Evolutionary conservation across 2,797 vertebrate species (phyloP), one percentile per base, ranked within the genome.

Genomic region (Rhynchonycteris naso): DNA sequence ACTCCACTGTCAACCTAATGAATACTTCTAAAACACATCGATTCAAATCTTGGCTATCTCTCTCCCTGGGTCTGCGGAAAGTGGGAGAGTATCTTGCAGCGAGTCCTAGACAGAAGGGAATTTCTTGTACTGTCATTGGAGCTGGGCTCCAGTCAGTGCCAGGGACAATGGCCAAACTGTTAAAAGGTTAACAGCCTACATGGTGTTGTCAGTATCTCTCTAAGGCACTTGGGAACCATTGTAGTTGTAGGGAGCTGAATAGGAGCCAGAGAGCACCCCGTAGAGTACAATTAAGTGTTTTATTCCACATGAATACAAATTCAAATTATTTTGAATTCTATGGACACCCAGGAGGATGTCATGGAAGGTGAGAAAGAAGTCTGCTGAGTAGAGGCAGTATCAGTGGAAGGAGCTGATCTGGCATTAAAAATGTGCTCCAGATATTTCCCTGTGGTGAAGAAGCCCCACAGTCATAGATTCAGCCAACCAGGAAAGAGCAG

Each of bases 1-100:
- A 96, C 75, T 91, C 43, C 18, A 33, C 24, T 96, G 92, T 96
- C 50, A 50, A 74, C 88, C 78, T 94, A 96, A 91, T 58, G 63
- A 90, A 90, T 50, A 71, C 80, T 96, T 95, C 90, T 90, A 93
- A 91, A 96, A 80, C 58, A 82, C 12, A 4, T 9, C 26, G 71
- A 93, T 61, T 95, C 74, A 92, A 54, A 94, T 58, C 61, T 72
- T 80, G 47, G 58, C 66, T 52, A 4, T 0, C 16, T n/a, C 1
- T 85, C 75, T 88, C 7, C n/a, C 52, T 88, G 22, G 9, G 56
- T 63, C 79, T 82, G 4, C 0, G 6, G 4, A n/a, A 74, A 92
- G 18, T 72, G 16, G 6, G 4, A n/a, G 78, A 92, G 18, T 76
- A 14, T 68, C 21, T 58, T 59, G 38, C 2, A 10, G 3, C 47